These are phyloP conservation scores for Pogonomyrmex californicus DNA, from an alignment of 1,140 invertebrate genomes.

Conservation along the genomic window DNA sequence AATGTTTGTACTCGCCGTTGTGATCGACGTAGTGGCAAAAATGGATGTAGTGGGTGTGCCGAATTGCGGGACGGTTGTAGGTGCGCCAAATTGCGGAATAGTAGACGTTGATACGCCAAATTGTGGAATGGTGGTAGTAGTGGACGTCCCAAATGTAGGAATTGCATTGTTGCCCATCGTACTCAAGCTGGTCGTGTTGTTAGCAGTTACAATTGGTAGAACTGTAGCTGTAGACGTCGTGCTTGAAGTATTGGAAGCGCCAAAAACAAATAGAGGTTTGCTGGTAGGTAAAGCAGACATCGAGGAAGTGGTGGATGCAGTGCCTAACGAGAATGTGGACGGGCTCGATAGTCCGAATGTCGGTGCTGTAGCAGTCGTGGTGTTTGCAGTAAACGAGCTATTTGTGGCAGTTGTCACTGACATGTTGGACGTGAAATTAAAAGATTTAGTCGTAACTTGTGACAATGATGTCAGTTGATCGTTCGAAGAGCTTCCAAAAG, in stretches of 20 bases:
- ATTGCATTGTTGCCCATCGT: slow-evolving; percentile 1
- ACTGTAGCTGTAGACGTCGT: slow-evolving; percentile 4
- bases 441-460: slow-evolving; percentile 19
- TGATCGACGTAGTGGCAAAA: slow-evolving; percentile 43
- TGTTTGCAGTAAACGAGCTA: neutral
- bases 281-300: slow-evolving; percentile 8
- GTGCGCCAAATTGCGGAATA: slow-evolving; percentile 34
- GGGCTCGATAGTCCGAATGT: slow-evolving; percentile 20
- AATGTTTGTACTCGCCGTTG: slow-evolving; percentile 29
- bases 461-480: neutral
- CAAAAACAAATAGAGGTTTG: slow-evolving; percentile 69
- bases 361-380: neutral
- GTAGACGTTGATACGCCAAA: slow-evolving; percentile 32
- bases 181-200: neutral
- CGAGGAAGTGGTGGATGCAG: slow-evolving; percentile 1
- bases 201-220: neutral
- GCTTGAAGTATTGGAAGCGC: slow-evolving; percentile 17
- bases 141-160: slow-evolving; percentile 31
- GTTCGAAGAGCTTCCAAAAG: slow-evolving; percentile 37
- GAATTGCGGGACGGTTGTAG: slow-evolving; percentile 49
- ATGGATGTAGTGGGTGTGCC: slow-evolving; percentile 43
- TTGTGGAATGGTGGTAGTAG: slow-evolving; percentile 15
- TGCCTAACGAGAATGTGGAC: slow-evolving; percentile 33
- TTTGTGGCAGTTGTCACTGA: neutral
- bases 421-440: slow-evolving; percentile 21